Percentiles rank a stretch among this genome's conserved stretches.
Conservation (phyloP, 2,888 invertebrate genomes). For the Drosophila testacea region DNA sequence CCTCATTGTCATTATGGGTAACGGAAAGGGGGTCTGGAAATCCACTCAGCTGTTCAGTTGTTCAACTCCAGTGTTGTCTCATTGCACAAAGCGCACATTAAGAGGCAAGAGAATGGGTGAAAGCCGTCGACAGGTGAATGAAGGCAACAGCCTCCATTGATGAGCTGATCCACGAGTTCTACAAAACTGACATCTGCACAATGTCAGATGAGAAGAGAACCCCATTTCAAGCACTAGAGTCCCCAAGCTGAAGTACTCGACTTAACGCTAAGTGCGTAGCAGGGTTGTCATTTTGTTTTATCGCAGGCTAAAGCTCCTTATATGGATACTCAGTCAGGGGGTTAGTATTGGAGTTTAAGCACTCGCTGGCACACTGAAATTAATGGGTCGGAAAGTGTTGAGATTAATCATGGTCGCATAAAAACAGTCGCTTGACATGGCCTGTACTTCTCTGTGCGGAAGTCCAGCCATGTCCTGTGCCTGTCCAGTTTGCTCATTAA, state of each 20-base stretch:
- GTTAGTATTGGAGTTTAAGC: slow-evolving; percentile 20
- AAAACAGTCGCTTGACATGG: slow-evolving; percentile 45
- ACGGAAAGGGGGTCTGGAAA: slow-evolving; percentile 14
- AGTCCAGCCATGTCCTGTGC: slow-evolving; percentile 25
- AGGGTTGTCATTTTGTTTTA: slow-evolving; percentile 39
- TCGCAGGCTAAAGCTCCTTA: slow-evolving; percentile 13
- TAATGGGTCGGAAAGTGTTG: slow-evolving; percentile 82
- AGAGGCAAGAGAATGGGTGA: slow-evolving; percentile 41
- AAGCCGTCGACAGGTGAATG: slow-evolving; percentile 56
- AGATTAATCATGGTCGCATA: slow-evolving; percentile 75
- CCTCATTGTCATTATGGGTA: slow-evolving; percentile 40
- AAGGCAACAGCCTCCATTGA: slow-evolving; percentile 39
- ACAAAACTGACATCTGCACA: slow-evolving; percentile 39
- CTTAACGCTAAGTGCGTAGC: slow-evolving; percentile 29
- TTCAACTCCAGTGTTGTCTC: slow-evolving; percentile 27
- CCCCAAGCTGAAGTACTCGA: slow-evolving; percentile 11
- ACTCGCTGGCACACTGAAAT: slow-evolving; percentile 56
- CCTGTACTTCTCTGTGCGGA: slow-evolving; percentile 31
- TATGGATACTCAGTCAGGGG: not conserved
- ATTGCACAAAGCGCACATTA: slow-evolving; percentile 49
- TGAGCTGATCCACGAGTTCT: slow-evolving; percentile 24
- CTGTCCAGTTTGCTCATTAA: slow-evolving; percentile 64
- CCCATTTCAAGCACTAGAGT: not conserved
- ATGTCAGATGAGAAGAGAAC: slow-evolving; percentile 8
- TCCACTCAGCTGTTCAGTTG: slow-evolving; percentile 30